Conservation (phyloP, 2,888 invertebrate genomes). For the Megamerina dolium region DNA sequence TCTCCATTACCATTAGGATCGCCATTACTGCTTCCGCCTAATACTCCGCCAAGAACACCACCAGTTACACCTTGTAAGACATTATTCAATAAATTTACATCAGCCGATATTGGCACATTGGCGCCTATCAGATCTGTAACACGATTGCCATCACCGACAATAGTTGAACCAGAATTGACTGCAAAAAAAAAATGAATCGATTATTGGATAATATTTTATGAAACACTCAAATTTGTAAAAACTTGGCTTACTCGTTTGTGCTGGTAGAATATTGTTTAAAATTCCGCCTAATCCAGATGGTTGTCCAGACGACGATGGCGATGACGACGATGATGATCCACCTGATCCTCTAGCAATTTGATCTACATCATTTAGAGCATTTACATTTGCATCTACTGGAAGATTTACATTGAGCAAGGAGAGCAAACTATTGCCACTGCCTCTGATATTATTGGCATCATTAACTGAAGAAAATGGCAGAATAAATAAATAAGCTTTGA, state of each 20-base stretch:
- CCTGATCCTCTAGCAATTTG: neutral
- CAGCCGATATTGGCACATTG: conserved; percentile 5
- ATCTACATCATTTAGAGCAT: conserved; percentile 1
- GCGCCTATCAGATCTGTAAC: conserved; percentile 1
- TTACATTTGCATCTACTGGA: neutral
- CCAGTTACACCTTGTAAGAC: neutral
- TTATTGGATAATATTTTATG: no score
- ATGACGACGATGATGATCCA: no score
- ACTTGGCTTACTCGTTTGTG: conserved; percentile 1
- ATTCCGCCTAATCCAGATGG: neutral
- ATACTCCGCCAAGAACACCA: neutral
- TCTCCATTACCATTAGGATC: neutral
- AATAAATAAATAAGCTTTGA: no score
- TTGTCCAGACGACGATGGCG: no score
- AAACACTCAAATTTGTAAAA: no score
- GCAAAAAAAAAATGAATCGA: no score
- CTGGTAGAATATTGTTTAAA: neutral
- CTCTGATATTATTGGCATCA: neutral
- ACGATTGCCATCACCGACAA: conserved; percentile 11
- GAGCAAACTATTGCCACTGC: neutral
- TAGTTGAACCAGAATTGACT: conserved; percentile 1
- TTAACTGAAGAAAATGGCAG: neutral
- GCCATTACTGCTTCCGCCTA: neutral
- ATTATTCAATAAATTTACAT: conserved; percentile 11
- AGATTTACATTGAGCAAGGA: neutral